A percentile compares a stretch with the other conserved stretches of the same genome.
Evolutionary conservation across 2,797 vertebrate species (phyloP).

Genomic region (Rachycentron canadum): DNA sequence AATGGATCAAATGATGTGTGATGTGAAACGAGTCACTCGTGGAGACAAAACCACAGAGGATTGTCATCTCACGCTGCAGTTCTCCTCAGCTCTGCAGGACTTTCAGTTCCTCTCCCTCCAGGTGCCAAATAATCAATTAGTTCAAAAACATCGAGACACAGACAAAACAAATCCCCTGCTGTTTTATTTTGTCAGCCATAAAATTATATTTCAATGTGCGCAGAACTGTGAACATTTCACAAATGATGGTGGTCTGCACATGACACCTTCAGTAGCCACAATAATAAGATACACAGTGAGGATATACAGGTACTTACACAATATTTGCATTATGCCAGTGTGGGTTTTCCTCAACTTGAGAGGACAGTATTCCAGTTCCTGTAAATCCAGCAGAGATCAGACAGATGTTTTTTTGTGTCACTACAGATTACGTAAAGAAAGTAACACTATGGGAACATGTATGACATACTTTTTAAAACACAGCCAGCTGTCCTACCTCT

Average conservation of each 20-base stretch:
- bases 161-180: not conserved
- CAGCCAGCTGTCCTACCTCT: conserved; percentile 77
- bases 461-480: conserved; percentile 39
- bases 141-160: not conserved
- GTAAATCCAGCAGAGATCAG: conserved; percentile 52
- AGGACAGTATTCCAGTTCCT: conserved; percentile 89
- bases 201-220: not conserved
- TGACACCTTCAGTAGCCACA: conserved; percentile 1
- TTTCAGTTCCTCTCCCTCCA: not conserved
- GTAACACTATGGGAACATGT: conserved; percentile 2
- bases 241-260: not conserved
- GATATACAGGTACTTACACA: conserved; percentile 83
- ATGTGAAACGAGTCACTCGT: too few relatives aligned
- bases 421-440: not conserved
- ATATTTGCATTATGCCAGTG: conserved; percentile 90
- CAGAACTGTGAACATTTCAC: not conserved
- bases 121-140: not conserved
- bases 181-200: not conserved
- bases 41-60: too few relatives aligned
- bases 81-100: not conserved
- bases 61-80: not conserved
- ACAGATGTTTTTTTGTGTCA: conserved; percentile 14
- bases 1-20: too few relatives aligned
- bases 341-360: conserved; percentile 87
- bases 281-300: not conserved